A percentile compares a stretch with the other conserved stretches of the same genome.
Evolutionary conservation across 1,140 invertebrate genomes (phyloP).

Genomic region (Hirudo medicinalis): DNA sequence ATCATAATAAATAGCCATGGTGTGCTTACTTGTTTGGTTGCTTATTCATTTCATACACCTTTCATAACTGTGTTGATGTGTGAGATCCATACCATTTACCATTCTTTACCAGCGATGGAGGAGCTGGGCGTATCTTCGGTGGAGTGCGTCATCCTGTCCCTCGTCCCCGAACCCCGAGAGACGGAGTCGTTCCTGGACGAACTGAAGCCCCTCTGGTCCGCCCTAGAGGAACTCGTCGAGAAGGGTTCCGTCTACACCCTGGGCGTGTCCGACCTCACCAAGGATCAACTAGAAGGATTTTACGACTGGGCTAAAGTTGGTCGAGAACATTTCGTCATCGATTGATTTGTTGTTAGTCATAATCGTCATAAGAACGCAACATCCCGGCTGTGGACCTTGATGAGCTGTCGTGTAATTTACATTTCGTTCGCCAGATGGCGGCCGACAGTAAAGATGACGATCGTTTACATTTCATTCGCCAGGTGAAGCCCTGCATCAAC

Average conservation of each 20-base stretch:
- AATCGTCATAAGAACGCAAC: too few species aligned
- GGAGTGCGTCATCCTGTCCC: conserved; percentile 59
- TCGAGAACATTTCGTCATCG: background rate
- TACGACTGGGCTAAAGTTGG: conserved; percentile 60
- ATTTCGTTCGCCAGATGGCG: too few species aligned
- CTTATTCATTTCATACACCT: too few species aligned
- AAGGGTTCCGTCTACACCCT: conserved; percentile 55
- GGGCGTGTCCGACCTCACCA: conserved; percentile 78
- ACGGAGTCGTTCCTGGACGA: conserved; percentile 41
- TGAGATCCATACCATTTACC: background rate
- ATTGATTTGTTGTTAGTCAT: too few species aligned
- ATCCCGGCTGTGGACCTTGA: too few species aligned
- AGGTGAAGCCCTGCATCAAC: conserved; percentile 73
- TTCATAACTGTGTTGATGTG: too few species aligned
- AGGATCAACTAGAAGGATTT: conserved; percentile 58
- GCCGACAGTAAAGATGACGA: too few species aligned
- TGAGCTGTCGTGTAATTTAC: too few species aligned
- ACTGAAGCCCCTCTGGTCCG: conserved; percentile 58
- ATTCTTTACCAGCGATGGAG: conserved; percentile 46
- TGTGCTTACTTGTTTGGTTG: too few species aligned
- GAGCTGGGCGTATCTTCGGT: conserved; percentile 52
- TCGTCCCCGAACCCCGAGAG: conserved; percentile 46
- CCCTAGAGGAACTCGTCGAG: conserved; percentile 56
- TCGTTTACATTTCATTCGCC: conserved; percentile 9
- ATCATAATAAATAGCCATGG: too few species aligned